Conservation (phyloP, 2,113 vertebrate genomes). For the Zapornia atra region DNA sequence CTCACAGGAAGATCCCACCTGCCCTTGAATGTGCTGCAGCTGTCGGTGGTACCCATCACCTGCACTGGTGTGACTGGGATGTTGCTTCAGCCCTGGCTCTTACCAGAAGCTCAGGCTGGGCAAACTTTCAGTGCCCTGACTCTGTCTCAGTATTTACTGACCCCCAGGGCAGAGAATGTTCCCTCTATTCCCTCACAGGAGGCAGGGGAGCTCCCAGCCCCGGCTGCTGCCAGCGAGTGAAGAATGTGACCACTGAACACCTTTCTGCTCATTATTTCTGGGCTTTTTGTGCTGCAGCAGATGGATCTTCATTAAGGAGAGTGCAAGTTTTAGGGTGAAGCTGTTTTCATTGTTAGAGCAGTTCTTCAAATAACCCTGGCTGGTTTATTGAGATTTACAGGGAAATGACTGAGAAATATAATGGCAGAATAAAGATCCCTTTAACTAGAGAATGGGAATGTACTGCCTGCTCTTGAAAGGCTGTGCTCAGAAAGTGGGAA, state of each 20-base stretch:
- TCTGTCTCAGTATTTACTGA: neutral
- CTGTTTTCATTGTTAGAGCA: neutral
- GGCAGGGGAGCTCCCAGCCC: neutral
- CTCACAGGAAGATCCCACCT: no score
- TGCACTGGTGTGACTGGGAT: neutral
- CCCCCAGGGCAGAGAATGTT: neutral
- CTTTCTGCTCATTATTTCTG: neutral
- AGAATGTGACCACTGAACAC: neutral
- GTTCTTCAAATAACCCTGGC: neutral
- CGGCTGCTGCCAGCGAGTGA: neutral
- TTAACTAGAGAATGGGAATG: neutral
- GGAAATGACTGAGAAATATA: neutral
- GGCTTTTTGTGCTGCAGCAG: neutral
- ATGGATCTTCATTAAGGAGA: neutral
- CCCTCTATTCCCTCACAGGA: neutral
- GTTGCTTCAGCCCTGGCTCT: neutral
- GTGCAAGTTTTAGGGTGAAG: neutral
- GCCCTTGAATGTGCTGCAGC: fast-evolving
- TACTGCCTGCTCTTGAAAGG: neutral
- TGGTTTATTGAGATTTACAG: neutral
- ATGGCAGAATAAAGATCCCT: neutral
- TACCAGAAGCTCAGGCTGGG: neutral
- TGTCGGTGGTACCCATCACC: neutral
- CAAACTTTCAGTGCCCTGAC: neutral
- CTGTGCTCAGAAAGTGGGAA: neutral